A percentile compares a stretch with the other conserved stretches of the same genome.
These are phyloP conservation scores for Heliconius congener DNA, from an alignment of 1,140 invertebrate genomes.

Conservation along the genomic window DNA sequence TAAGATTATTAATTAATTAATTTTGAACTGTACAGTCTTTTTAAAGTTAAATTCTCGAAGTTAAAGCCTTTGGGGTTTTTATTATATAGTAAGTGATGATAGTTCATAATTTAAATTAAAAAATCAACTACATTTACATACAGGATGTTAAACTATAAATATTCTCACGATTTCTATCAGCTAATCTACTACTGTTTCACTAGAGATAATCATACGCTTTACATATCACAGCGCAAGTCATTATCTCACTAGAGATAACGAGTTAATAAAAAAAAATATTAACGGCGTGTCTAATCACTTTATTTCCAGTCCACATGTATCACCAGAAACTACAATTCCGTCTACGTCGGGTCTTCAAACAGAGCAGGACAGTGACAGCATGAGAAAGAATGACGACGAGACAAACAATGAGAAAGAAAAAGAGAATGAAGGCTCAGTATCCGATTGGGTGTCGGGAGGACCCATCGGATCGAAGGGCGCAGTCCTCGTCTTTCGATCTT, in stretches of 20 bases:
- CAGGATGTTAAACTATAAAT: constrained; percentile 7
- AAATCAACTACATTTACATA: not conserved
- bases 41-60: not conserved
- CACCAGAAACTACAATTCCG: constrained; percentile 68
- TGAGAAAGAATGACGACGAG: constrained; percentile 71
- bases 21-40: not conserved
- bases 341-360: constrained; percentile 72
- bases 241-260: not conserved
- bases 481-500: constrained; percentile 82
- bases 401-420: constrained; percentile 49
- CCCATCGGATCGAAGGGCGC: constrained; percentile 79
- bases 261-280: not conserved
- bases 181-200: constrained; percentile 9
- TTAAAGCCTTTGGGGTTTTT: not conserved
- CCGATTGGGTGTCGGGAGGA: constrained; percentile 82
- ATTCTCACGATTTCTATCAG: constrained; percentile 13
- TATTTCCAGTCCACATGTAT: constrained; percentile 75
- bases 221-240: constrained; percentile 23
- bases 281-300: not conserved
- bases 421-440: constrained; percentile 82
- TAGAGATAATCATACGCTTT: constrained; percentile 23
- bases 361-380: constrained; percentile 55
- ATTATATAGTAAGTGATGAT: not conserved
- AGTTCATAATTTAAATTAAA: not conserved
- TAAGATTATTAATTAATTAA: not conserved